Evolutionary conservation across 2,888 invertebrate species (phyloP), one percentile per base, ranked within the genome.

Genomic region (Tipula helvola): DNA sequence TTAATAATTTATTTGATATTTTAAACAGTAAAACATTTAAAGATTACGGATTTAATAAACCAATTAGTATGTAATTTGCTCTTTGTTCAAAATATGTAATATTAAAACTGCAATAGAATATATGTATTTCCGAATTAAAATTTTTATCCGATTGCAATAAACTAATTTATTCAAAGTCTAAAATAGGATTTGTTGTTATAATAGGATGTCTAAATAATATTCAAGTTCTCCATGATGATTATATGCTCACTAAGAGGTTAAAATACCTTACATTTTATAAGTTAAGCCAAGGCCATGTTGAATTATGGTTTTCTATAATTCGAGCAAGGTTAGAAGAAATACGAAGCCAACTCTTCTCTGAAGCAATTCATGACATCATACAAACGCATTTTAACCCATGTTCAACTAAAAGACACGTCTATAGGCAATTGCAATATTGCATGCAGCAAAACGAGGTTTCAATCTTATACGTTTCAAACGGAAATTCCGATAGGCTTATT

Each of bases 261-360:
- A 47, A 52, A 39, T 85, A 52, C 18, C 47, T 87, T 8, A 41
- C 87, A 2, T 36, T 85, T 13, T 86, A 85, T 13, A 87, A 87
- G 28, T 16, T 87, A n/a, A 87, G 42, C 83, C 87, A 86, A 39
- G 87, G 41, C 85, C 87, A 87, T 36, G 12, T 87, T 7, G 52
- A 87, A 44, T 3, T 47, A 8, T 87, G 44, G n/a, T 86, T 87
- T 41, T 36, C 41, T 5, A 39, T 71, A 57, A 83, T 87, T 71
- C 36, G 86, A 12, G 8, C 86, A 16, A 42, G 71, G 2, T 71
- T 87, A 28, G 86, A 7, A 47, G 85, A 39, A 87, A 87, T 39
- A 18, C 42, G 13, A 85, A 87, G 44, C 52, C 52, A 18, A 85
- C n/a, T n/a, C n/a, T n/a, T n/a, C 52, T n/a, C 52, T 87, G 39